These are phyloP conservation scores for Drosophila miranda DNA, from an alignment of 1,140 invertebrate species.

Conservation along the genomic window DNA sequence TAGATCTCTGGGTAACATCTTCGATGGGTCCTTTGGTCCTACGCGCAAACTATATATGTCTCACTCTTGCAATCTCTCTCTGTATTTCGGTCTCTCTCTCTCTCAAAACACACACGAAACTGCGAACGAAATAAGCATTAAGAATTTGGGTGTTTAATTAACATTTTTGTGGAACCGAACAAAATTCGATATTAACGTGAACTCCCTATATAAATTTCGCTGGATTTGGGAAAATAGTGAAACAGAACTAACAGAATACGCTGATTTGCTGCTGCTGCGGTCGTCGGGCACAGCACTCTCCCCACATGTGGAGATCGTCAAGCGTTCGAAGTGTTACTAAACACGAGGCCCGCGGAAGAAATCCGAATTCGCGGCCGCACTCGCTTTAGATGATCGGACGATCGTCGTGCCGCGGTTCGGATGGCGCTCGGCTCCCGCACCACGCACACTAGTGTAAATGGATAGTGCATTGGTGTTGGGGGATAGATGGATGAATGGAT, in stretches of 20 bases:
- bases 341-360: slow-evolving; percentile 68
- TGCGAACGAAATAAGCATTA: slow-evolving; percentile 62
- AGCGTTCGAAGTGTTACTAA: slow-evolving; percentile 82
- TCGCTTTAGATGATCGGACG: slow-evolving; percentile 12
- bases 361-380: slow-evolving; percentile 59
- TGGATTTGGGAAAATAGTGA: slow-evolving; percentile 1
- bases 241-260: slow-evolving; percentile 62
- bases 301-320: slow-evolving; percentile 82
- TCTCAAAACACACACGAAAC: slow-evolving; percentile 69
- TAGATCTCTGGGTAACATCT: slow-evolving; percentile 79
- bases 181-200: slow-evolving; percentile 11
- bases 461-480: neutral
- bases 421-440: slow-evolving; percentile 31
- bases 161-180: slow-evolving; percentile 2
- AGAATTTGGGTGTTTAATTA: slow-evolving; percentile 8
- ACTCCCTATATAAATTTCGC: neutral
- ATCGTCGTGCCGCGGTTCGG: slow-evolving; percentile 20
- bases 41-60: slow-evolving; percentile 42
- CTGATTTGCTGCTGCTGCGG: slow-evolving; percentile 71
- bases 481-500: neutral
- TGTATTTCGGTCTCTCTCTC: slow-evolving; percentile 7
- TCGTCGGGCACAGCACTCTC: slow-evolving; percentile 80
- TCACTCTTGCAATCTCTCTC: slow-evolving; percentile 29
- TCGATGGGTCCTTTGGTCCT: slow-evolving; percentile 54
- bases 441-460: slow-evolving; percentile 24